Base-by-base conservation (phyloP, 2,113 vertebrate species). In the Xenopus borealis region DNA sequence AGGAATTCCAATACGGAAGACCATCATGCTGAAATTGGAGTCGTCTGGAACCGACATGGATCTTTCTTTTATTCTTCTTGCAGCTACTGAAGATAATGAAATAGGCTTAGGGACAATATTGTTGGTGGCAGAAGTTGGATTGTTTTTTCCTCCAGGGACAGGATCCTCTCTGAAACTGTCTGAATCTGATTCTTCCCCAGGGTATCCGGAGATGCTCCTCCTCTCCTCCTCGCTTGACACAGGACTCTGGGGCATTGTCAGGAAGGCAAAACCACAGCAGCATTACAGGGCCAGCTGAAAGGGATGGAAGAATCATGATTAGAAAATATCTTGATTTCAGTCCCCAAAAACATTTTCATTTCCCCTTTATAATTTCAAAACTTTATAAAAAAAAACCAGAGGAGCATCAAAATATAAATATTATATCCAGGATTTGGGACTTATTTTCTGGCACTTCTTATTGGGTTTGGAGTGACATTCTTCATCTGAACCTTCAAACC, bases 1-100 rank as follows among this genome's bases (percentile, higher is more conserved):
- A 12, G 95, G 94, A 84, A 96, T 96, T 80, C 95, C 95, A 18
- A 97, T 97, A 72, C 95, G 90, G 80, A 97, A 97, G 83, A 97
- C 94, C 93, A 94, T 94, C 94, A 97, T 94, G 88, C 93, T 92
- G 81, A 95, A 92, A 85, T 94, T 91, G 78, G 92, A 71, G 78
- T 95, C 94, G 40, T 95, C 94, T 7, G 86, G 83, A 0, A 92
- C 86, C 67, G 86, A 90, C 83, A 90, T 84, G 61, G 88, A 88
- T 78, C 91, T 91, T 64, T 90, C 92, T 83, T 93, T 93, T 82
- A 85, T 86, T 87, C 91, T 90, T 85, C 91, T 83, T 72, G 78
- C 46, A 17, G 77, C 81, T 86, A 87, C 85, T 89, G 92, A 85
- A 82, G 71, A 77, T 84, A 58, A 69, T 73, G 57, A 77, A n/a